Evolutionary conservation across 2,113 vertebrate genomes (phyloP), one percentile per base, ranked within the genome.

Genomic region (Saiga tatarica): DNA sequence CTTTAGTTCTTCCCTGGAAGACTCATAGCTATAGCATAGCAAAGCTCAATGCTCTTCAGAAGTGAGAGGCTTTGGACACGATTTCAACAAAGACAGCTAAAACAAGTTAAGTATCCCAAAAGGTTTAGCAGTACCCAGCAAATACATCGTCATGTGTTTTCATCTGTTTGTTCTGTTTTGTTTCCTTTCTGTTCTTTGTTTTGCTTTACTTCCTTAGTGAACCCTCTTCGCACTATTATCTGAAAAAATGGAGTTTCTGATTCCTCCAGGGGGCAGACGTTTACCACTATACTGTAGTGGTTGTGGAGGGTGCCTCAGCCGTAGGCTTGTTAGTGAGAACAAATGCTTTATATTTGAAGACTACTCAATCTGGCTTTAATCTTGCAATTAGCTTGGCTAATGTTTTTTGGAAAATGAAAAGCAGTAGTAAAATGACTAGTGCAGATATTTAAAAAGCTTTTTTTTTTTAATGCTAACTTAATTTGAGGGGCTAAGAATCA

Each of bases 201-300:
- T 39, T 36, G 4, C 26, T 86, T 30, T 52, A 1, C 36, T 85
- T 71, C 82, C 42, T 84, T n/a, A 6, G 19, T 81, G 39, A 92
- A 42, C 57, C 28, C 28, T 26, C 81, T 79, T 87, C 47, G 15
- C 36, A 91, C 45, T 11, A 4, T 78, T 62, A 33, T 85, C 84
- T 85, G 12, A 84, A 96, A 94, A 92, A 82, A 64, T 23, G 16
- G 81, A 83, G 81, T 67, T 81, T 82, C 94, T 78, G 53, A 14
- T 53, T 94, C 97, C 93, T 97, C 94, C 19, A 96, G 95, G 88
- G 95, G 86, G 90, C 91, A 97, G 95, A 36, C 91, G 15, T 85
- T 78, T 8, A n/a, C 88, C 74, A 85, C 11, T 1, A 16, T 6
- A 16, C 28, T 7, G 26, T 4, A 45, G 45, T 4, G 7, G 33